Percentiles rank a stretch among this genome's conserved stretches.
Conservation (phyloP, 2,113 vertebrate genomes). For the Aldabrachelys gigantea region DNA sequence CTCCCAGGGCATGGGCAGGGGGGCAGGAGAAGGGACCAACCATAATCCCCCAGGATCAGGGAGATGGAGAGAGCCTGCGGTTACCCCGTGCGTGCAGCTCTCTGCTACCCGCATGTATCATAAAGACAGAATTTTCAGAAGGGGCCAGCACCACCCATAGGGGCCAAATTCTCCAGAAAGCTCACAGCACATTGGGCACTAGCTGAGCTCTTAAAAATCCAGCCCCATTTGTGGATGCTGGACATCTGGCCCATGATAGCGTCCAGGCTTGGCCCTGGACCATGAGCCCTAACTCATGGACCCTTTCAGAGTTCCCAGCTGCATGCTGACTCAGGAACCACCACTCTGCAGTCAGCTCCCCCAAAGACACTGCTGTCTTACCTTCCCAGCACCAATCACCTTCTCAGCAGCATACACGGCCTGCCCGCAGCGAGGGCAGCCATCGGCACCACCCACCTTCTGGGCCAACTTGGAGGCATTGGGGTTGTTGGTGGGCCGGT, state of each 20-base stretch:
- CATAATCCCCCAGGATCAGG: no score
- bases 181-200: fast-evolving
- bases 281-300: background rate
- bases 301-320: background rate
- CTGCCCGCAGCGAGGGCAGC: constrained; percentile 90
- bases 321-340: background rate
- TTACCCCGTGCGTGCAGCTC: no score
- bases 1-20: background rate
- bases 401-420: constrained; percentile 94
- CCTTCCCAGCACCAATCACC: constrained; percentile 93
- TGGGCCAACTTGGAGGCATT: constrained; percentile 88
- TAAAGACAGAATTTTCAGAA: background rate
- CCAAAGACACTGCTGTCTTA: constrained; percentile 63
- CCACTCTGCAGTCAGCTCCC: background rate
- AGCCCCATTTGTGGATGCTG: background rate
- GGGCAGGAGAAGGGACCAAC: background rate
- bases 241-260: background rate
- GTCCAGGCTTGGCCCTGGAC: background rate
- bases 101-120: no score
- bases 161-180: background rate
- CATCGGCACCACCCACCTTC: constrained; percentile 88
- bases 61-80: no score
- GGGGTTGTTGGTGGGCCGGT: constrained; percentile 87
- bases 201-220: background rate
- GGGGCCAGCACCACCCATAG: background rate